Evolutionary conservation across 2,113 vertebrate species (phyloP).

Genomic region (Datnioides undecimradiatus): DNA sequence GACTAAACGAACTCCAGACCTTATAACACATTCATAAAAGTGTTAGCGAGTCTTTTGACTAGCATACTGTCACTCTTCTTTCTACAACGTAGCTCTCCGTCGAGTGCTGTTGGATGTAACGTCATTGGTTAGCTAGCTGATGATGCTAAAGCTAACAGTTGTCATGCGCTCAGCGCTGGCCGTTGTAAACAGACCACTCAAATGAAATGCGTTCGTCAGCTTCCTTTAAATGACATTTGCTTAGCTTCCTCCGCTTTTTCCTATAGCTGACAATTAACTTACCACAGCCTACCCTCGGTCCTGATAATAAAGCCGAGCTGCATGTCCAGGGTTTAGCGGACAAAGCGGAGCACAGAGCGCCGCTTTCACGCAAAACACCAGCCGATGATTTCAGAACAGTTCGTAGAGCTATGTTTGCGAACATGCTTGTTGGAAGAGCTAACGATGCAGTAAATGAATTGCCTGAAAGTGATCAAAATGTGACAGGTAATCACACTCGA

Average conservation of each 20-base stretch:
- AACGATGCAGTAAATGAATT: accelerated
- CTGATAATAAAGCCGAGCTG: slow-evolving; percentile 19
- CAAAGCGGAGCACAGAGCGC: slow-evolving; percentile 30
- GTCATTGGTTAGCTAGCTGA: too few species aligned
- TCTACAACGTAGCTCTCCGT: neutral
- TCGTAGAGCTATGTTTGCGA: slow-evolving; percentile 63
- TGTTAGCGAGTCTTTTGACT: too few species aligned
- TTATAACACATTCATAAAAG: too few species aligned
- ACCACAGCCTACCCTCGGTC: slow-evolving; percentile 50
- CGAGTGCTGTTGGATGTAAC: slow-evolving; percentile 23
- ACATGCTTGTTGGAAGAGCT: slow-evolving; percentile 34
- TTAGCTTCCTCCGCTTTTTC: accelerated
- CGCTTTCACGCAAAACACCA: slow-evolving; percentile 62
- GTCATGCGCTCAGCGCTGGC: neutral
- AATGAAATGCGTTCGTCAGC: neutral
- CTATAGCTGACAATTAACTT: slow-evolving; percentile 39
- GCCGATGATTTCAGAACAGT: slow-evolving; percentile 53
- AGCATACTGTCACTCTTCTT: too few species aligned
- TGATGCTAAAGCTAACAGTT: neutral
- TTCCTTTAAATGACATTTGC: accelerated
- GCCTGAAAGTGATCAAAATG: neutral
- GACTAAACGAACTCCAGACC: too few species aligned
- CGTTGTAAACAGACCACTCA: neutral
- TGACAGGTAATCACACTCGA: slow-evolving; percentile 29
- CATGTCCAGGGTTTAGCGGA: slow-evolving; percentile 17